Conservation (phyloP, 2,888 invertebrate species). For the Nemurella pictetii region DNA sequence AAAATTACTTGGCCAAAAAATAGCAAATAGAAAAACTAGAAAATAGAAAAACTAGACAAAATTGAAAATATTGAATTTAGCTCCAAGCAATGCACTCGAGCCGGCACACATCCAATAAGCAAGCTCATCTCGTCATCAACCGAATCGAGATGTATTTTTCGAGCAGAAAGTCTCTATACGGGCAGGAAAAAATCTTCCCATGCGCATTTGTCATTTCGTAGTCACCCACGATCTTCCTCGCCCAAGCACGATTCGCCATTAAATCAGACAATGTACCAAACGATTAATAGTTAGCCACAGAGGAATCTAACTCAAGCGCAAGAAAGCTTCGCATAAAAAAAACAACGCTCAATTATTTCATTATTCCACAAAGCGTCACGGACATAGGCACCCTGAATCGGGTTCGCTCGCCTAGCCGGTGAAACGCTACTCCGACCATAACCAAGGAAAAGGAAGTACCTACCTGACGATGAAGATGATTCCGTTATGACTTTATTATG, state of each 20-base stretch:
- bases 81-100: too few relatives aligned
- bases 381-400: neutral
- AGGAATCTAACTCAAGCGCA: neutral
- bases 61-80: neutral
- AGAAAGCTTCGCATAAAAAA: neutral
- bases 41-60: neutral
- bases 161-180: neutral
- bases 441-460: neutral
- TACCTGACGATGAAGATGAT: neutral
- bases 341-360: constrained; percentile 13
- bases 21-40: neutral
- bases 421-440: neutral
- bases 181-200: neutral
- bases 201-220: neutral
- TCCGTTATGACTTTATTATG: neutral
- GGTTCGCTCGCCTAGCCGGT: neutral
- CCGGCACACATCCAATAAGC: neutral
- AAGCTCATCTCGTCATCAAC: neutral
- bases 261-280: neutral
- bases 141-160: neutral
- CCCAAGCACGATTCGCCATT: neutral
- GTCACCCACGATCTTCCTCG: neutral
- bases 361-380: neutral
- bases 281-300: neutral
- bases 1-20: neutral